Percentiles rank a stretch among this genome's conserved stretches.
phyloP scores from a whole-genome alignment of 2,888 invertebrate species.

The Lobophora halterata region DNA sequence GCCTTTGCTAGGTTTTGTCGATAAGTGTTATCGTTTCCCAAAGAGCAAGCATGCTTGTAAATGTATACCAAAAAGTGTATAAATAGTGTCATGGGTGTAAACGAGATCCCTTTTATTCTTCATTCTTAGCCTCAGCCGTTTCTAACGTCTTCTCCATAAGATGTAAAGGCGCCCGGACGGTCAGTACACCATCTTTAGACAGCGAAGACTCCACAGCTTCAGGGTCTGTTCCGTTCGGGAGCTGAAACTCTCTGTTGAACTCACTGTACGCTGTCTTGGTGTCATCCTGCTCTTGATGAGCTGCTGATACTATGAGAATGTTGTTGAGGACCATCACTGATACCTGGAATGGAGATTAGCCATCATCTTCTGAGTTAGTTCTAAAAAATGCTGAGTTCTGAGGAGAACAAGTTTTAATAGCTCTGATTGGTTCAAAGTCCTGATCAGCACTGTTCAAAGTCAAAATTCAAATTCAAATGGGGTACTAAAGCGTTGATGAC shows the following conservation, averaged over 20 bases:
- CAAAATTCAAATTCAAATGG: no score
- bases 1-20: no score
- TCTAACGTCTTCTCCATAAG: background rate
- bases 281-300: conserved; percentile 95
- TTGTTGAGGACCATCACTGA: conserved; percentile 43
- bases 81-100: no score
- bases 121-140: background rate
- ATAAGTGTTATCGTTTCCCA: no score
- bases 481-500: no score
- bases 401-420: no score
- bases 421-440: no score
- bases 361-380: no score
- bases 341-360: conserved; percentile 36
- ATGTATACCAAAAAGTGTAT: no score
- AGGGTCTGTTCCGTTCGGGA: conserved; percentile 94
- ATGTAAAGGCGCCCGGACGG: conserved; percentile 91
- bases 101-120: conserved; percentile 1
- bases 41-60: no score
- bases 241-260: conserved; percentile 94
- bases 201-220: conserved; percentile 93
- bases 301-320: conserved; percentile 88
- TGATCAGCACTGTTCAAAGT: no score
- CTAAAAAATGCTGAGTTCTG: no score
- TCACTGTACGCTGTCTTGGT: conserved; percentile 93
- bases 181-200: conserved; percentile 95